These are phyloP conservation scores for Myanophis thanlyinensis DNA, from an alignment of 2,113 vertebrate genomes.

Conservation along the genomic window DNA sequence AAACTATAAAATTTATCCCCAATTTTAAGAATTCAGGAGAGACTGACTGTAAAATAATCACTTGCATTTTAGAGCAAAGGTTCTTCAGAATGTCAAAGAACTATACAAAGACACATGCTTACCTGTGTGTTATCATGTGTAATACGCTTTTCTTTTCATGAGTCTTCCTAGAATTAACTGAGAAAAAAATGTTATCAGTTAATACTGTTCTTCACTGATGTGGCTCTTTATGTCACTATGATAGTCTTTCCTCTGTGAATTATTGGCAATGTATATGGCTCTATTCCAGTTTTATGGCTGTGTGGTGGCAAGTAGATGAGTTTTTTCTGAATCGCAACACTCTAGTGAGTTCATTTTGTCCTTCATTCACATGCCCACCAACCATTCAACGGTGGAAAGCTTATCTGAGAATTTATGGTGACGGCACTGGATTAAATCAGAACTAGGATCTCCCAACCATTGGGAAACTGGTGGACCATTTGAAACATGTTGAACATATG, in stretches of 20 bases:
- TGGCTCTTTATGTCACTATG: background rate
- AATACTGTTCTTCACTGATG: background rate
- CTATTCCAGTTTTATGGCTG: background rate
- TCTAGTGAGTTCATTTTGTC: background rate
- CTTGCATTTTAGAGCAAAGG: background rate
- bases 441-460: background rate
- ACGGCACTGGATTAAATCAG: background rate
- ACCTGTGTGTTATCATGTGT: conserved; percentile 52
- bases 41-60: background rate
- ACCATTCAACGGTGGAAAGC: too few species aligned
- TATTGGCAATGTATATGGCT: background rate
- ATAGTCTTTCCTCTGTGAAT: background rate
- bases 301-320: background rate
- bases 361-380: background rate
- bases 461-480: background rate
- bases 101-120: background rate
- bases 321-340: background rate
- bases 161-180: conserved; percentile 48
- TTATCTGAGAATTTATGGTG: background rate
- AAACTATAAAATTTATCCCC: too few species aligned
- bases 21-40: background rate
- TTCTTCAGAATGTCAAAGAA: background rate
- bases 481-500: background rate
- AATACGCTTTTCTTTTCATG: conserved; percentile 23
- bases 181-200: conserved; percentile 33